A percentile compares a stretch with the other conserved stretches of the same genome.
Conservation (phyloP, 2,797 vertebrate species). For the Eulemur coronatus region DNA sequence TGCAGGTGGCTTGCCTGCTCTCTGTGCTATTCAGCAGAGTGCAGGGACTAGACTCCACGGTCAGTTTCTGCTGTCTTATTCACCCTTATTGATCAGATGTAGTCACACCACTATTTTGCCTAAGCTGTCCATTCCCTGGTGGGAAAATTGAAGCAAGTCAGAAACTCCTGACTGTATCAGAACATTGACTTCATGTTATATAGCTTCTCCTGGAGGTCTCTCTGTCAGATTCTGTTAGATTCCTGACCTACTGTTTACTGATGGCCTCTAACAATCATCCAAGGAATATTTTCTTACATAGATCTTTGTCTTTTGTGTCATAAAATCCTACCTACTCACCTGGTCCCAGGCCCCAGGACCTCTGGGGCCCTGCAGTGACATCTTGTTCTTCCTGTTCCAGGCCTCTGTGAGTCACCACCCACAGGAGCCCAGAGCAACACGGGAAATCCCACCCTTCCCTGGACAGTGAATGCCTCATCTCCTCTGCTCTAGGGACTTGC, state of each 20-base stretch:
- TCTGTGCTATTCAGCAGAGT: neutral
- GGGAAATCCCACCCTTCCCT: neutral
- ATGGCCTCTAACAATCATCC: neutral
- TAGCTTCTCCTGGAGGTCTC: neutral
- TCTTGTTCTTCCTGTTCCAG: neutral
- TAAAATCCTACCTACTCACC: neutral
- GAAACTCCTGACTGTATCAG: neutral
- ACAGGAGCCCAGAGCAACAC: rapidly evolving
- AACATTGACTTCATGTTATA: neutral
- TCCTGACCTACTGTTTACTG: neutral
- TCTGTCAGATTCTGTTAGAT: neutral
- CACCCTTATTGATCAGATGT: neutral
- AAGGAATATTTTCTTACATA: neutral
- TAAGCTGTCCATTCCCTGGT: neutral
- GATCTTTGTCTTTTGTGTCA: neutral
- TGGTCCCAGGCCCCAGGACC: neutral
- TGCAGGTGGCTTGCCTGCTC: neutral
- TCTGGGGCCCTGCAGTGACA: neutral
- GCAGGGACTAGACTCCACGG: neutral
- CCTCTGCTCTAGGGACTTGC: neutral
- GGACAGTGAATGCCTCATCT: neutral
- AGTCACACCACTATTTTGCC: neutral
- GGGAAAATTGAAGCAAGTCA: neutral
- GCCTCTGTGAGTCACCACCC: neutral
- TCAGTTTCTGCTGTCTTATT: neutral